These are phyloP conservation scores for Stegana nigrithorax DNA, from an alignment of 2,888 invertebrate genomes.

Conservation along the genomic window DNA sequence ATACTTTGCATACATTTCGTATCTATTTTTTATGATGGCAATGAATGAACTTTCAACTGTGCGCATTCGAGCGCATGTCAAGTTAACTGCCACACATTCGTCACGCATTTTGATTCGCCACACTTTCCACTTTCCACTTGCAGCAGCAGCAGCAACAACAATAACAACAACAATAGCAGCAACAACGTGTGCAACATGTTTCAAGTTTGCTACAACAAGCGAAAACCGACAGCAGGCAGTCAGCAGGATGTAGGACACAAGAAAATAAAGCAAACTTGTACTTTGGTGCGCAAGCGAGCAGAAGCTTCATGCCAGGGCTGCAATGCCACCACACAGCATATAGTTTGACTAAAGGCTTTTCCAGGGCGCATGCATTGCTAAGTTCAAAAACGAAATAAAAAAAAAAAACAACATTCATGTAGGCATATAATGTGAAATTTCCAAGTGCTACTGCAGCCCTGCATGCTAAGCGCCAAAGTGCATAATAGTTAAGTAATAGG, in stretches of 20 bases:
- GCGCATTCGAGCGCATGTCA: background rate
- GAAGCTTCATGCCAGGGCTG: slow-evolving; percentile 43
- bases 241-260: background rate
- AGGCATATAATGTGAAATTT: background rate
- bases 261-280: slow-evolving; percentile 42
- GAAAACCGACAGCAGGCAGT: background rate
- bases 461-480: background rate
- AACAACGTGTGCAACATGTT: slow-evolving; percentile 2
- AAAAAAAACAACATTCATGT: background rate
- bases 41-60: background rate
- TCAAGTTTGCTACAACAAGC: background rate
- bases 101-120: slow-evolving; percentile 7
- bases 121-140: too few species aligned
- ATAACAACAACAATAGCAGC: background rate
- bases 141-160: too few species aligned
- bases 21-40: background rate
- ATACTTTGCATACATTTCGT: background rate
- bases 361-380: background rate
- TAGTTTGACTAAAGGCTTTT: background rate
- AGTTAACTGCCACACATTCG: slow-evolving; percentile 14
- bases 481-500: slow-evolving; percentile 59
- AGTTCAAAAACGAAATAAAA: background rate
- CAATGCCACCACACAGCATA: too few species aligned
- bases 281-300: slow-evolving; percentile 60
- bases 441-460: background rate